phyloP scores from a whole-genome alignment of 2,888 invertebrate genomes.

The Odontomyia ornata region DNA sequence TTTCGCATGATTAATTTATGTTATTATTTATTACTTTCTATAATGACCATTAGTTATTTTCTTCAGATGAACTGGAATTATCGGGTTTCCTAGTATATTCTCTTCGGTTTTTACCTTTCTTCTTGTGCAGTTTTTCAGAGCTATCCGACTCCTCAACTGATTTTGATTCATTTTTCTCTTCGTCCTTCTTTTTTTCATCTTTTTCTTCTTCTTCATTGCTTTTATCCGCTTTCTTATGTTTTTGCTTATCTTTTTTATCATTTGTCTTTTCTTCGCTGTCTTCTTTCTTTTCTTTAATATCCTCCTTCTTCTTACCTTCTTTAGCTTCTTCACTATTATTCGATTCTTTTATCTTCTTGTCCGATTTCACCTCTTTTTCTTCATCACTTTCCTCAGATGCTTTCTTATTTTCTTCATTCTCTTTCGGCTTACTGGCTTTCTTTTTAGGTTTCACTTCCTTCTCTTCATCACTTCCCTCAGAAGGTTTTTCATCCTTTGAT shows the following conservation, averaged over 20 bases:
- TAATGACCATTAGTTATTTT: neutral
- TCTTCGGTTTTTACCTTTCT: neutral
- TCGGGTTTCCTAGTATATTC: neutral
- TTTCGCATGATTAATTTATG: too few species aligned
- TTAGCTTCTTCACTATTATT: conserved; percentile 12
- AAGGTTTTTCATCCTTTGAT: neutral
- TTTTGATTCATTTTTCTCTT: neutral
- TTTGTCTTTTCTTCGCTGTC: neutral
- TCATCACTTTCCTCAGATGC: neutral
- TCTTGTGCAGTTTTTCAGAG: neutral
- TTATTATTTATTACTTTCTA: too few species aligned
- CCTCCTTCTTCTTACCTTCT: neutral
- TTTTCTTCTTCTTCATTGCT: neutral
- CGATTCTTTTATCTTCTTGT: neutral
- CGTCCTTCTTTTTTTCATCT: neutral
- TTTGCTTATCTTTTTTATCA: neutral
- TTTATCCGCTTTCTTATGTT: neutral
- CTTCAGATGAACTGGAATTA: conserved; percentile 1
- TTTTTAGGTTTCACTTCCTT: neutral
- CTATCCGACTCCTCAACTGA: neutral
- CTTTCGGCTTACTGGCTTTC: neutral
- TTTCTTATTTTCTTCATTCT: neutral
- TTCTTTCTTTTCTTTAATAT: neutral
- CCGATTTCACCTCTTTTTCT: neutral
- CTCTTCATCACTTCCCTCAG: neutral